Percentiles rank a stretch among this genome's conserved stretches.
These are phyloP conservation scores for Tadarida brasiliensis DNA, from an alignment of 2,797 vertebrate species.

Conservation along the genomic window DNA sequence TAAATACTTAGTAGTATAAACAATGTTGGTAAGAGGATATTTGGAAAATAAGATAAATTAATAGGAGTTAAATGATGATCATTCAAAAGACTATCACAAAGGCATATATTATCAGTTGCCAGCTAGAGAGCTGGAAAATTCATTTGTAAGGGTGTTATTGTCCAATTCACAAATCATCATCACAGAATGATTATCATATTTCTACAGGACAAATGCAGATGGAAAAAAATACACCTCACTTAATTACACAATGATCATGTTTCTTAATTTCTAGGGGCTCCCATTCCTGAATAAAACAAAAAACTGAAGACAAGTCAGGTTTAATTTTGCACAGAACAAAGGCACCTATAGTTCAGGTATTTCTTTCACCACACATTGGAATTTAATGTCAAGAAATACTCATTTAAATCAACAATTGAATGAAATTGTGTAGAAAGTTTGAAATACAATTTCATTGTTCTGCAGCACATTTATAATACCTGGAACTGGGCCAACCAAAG, in stretches of 20 bases:
- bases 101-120: not conserved
- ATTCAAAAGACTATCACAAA: slow-evolving; percentile 49
- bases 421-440: not conserved
- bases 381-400: slow-evolving; percentile 14
- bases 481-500: not conserved
- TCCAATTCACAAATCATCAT: not conserved
- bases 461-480: slow-evolving; percentile 20
- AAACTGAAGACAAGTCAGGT: slow-evolving; percentile 23
- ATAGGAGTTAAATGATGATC: slow-evolving; percentile 34
- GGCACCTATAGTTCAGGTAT: not conserved
- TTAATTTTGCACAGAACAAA: not conserved
- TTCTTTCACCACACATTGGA: not conserved
- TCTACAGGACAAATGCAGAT: not conserved
- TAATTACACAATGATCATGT: slow-evolving; percentile 28
- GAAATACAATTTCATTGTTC: slow-evolving; percentile 14
- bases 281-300: slow-evolving; percentile 26
- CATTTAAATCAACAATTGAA: slow-evolving; percentile 39
- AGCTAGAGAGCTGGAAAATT: not conserved
- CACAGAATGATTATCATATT: slow-evolving; percentile 3
- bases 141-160: slow-evolving; percentile 35
- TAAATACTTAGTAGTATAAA: not conserved
- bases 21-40: not conserved
- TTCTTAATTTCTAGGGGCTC: not conserved
- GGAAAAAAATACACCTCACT: not conserved
- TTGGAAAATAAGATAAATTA: slow-evolving; percentile 4